These are phyloP conservation scores for Sympetrum striolatum DNA, from an alignment of 2,888 invertebrate species.

Conservation along the genomic window DNA sequence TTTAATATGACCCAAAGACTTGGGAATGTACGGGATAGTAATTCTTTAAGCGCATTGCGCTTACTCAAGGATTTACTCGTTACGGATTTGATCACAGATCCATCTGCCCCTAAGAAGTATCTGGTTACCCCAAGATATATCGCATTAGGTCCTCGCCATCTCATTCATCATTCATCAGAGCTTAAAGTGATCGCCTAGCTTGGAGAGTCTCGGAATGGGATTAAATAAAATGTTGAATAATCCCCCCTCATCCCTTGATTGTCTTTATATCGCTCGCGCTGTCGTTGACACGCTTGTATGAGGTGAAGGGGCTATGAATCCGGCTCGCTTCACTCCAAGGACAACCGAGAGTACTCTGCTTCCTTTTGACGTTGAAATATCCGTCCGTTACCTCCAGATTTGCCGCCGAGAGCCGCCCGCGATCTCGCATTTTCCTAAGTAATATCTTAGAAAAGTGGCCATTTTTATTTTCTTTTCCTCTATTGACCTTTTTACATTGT, in stretches of 20 bases:
- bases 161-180: not conserved
- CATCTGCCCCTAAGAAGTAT: too few relatives aligned
- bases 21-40: too few relatives aligned
- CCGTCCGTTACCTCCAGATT: not conserved
- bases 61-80: too few relatives aligned
- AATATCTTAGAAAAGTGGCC: not conserved
- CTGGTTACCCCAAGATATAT: too few relatives aligned
- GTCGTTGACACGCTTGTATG: slow-evolving; percentile 10
- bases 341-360: not conserved
- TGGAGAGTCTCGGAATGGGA: too few relatives aligned
- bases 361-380: not conserved
- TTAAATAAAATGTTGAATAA: too few relatives aligned
- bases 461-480: not conserved
- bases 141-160: not conserved
- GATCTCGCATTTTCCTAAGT: not conserved
- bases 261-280: not conserved
- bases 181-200: too few relatives aligned
- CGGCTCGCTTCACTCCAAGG: not conserved
- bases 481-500: too few relatives aligned
- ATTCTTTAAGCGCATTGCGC: too few relatives aligned
- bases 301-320: not conserved
- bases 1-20: too few relatives aligned
- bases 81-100: too few relatives aligned
- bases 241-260: not conserved
- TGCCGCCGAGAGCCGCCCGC: not conserved